Conservation (phyloP, 2,797 vertebrate genomes). For the Tapirus indicus region DNA sequence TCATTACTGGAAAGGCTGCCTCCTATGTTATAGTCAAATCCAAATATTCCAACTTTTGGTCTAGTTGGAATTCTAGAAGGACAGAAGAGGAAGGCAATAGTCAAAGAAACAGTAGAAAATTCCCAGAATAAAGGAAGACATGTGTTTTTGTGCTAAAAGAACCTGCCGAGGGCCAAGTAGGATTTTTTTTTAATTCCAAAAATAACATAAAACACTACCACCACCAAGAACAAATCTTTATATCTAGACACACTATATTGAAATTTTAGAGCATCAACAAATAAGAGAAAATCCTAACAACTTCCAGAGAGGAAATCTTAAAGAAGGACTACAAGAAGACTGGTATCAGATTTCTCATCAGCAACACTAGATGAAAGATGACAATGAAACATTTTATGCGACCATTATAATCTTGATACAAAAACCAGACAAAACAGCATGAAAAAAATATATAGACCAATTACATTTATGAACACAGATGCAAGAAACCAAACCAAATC, state of each 20-base stretch:
- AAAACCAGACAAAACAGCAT: background rate
- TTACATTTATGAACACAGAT: background rate
- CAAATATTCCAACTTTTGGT: background rate
- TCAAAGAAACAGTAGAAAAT: background rate
- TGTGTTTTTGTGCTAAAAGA: background rate
- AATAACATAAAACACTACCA: background rate
- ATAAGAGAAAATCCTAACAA: constrained; percentile 7
- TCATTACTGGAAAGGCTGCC: no score
- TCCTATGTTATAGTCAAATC: background rate
- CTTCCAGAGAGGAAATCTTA: background rate
- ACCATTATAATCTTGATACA: background rate
- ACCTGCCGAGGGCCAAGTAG: background rate
- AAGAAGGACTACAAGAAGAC: background rate
- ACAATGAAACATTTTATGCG: background rate
- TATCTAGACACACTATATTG: background rate
- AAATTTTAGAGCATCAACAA: background rate
- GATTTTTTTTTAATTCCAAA: background rate
- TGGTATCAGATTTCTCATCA: background rate
- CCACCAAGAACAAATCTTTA: background rate
- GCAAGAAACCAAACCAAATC: background rate
- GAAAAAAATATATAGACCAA: background rate
- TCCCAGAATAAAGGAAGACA: background rate
- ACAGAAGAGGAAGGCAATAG: background rate
- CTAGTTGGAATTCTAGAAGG: background rate
- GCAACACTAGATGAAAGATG: background rate